Evolutionary conservation across 2,888 invertebrate species (phyloP), one percentile per base, ranked within the genome.

Genomic region (Ichneumon xanthorius): DNA sequence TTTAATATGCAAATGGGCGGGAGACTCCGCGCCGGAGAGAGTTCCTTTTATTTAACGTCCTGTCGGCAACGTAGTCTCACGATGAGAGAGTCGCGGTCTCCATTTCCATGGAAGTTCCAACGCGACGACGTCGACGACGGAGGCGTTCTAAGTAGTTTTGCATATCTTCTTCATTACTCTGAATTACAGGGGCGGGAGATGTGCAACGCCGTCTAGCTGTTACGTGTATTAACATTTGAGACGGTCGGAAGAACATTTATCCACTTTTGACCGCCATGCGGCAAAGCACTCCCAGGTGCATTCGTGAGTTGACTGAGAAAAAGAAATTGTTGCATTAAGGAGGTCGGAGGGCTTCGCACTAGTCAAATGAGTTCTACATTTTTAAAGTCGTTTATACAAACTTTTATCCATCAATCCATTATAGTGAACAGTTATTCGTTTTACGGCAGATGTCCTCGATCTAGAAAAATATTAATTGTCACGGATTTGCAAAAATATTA

Each of bases 1-100:
- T 91, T 90, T 90, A 89, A 91, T 91, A 92, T 91, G 91, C 89
- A 90, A 91, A 92, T 92, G 90, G 61, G 87, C 87, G 87, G 86
- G 83, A 85, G 85, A 89, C 84, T 88, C 89, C 89, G 88, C 86
- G 83, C 80, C 22, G 50, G 19, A 11, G 58, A 45, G 37, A 65
- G 61, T 58, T 89, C 87, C 88, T 89, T 89, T 89, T 88, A 88
- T 90, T 63, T 73, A 80, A 68, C 61, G 48, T 63, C 48, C 67
- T 63, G 63, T 50, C 76, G 65, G 40, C 58, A 53, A 19, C 19
- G 58, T 40, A 26, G 72, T 33, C 30, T 9, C 16, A 9, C 76
- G 37, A 67, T 67, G 53, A 14, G 40, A 50, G 45, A 81, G 68
- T 68, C 55, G 22, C 67, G 2, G 67, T 37, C 14, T 58, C 72